phyloP scores from a whole-genome alignment of 2,888 invertebrate genomes.

The Altica lythri region DNA sequence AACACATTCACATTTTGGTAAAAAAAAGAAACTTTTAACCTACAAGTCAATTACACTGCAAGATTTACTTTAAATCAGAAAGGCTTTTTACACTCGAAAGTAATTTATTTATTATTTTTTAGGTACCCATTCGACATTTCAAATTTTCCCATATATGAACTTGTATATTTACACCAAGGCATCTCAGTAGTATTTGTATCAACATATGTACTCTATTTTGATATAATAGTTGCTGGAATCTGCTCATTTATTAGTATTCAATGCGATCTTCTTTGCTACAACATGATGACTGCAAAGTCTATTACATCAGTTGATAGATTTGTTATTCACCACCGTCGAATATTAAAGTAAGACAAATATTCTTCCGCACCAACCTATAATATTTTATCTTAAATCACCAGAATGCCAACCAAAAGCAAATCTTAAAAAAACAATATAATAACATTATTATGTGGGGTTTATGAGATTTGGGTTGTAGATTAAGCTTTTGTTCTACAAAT shows the following conservation, averaged over 20 bases:
- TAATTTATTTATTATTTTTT: conserved; percentile 1
- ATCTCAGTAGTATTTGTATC: conserved; percentile 25
- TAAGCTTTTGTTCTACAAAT: no score
- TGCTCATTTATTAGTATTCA: conserved; percentile 34
- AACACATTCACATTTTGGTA: no score
- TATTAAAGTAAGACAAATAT: conserved; percentile 25
- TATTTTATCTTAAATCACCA: no score
- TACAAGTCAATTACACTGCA: no score
- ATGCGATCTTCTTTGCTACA: conserved; percentile 33
- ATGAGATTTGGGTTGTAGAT: no score
- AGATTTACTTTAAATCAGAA: no score
- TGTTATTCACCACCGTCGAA: conserved; percentile 31
- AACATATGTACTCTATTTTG: conserved; percentile 26
- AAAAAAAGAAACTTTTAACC: no score
- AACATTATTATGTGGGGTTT: no score
- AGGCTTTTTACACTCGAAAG: no score
- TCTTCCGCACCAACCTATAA: neutral
- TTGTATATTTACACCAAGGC: conserved; percentile 34
- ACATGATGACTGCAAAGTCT: conserved; percentile 19
- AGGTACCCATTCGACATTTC: conserved; percentile 37
- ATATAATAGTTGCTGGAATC: conserved; percentile 31
- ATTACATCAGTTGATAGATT: conserved; percentile 9
- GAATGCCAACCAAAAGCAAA: neutral
- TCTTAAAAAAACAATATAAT: neutral
- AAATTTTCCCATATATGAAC: conserved; percentile 20